phyloP scores from a whole-genome alignment of 2,888 invertebrate species.

The Anorthoa munda region DNA sequence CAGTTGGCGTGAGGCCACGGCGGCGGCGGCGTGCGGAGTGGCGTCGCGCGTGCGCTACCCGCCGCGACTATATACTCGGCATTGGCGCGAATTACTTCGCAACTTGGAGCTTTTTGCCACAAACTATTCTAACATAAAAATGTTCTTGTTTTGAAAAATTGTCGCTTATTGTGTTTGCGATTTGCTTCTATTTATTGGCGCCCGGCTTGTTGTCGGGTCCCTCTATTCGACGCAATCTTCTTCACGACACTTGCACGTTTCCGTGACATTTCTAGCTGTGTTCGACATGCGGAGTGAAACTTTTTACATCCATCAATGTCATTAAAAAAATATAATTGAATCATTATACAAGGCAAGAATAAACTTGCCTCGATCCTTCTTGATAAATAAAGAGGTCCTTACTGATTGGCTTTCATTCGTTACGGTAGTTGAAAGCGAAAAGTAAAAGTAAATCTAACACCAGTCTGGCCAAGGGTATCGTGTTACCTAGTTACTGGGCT shows the following conservation, averaged over 20 bases:
- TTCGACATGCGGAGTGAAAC: slow-evolving; percentile 2
- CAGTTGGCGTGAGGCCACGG: slow-evolving; percentile 81
- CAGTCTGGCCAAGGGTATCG: no score
- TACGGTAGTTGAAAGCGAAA: no score
- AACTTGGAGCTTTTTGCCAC: slow-evolving; percentile 64
- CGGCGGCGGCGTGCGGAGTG: slow-evolving; percentile 83
- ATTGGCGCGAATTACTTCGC: slow-evolving; percentile 69
- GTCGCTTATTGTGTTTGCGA: slow-evolving; percentile 31
- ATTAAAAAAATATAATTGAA: not conserved
- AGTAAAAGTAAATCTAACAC: no score
- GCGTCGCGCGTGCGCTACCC: slow-evolving; percentile 88
- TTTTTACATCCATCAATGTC: slow-evolving; percentile 14
- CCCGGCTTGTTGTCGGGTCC: not conserved
- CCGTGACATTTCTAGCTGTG: not conserved
- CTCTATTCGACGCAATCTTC: not conserved
- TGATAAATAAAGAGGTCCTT: not conserved
- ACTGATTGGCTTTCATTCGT: not conserved
- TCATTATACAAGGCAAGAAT: not conserved
- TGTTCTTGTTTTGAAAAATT: slow-evolving; percentile 41
- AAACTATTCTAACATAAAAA: slow-evolving; percentile 57
- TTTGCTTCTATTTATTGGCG: slow-evolving; percentile 20
- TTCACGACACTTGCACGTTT: not conserved
- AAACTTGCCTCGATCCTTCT: not conserved
- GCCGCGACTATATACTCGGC: slow-evolving; percentile 63
- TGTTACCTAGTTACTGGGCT: no score